Conservation (phyloP, 35 echinoderm and acorn worm species). For the Lytechinus variegatus region DNA sequence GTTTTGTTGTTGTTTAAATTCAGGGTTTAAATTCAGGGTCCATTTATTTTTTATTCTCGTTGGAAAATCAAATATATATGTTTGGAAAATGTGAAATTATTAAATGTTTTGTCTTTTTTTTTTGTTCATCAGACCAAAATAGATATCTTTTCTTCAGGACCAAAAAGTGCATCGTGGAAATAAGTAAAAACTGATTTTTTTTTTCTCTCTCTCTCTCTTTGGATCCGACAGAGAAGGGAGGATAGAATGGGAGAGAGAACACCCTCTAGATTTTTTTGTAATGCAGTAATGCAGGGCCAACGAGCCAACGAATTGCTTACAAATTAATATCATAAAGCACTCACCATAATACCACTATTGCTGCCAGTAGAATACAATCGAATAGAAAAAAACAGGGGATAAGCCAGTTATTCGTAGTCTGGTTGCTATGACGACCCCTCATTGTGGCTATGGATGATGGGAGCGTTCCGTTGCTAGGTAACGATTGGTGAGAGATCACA, state of each 20-base stretch:
- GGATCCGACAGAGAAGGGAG: not conserved
- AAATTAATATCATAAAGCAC: not conserved
- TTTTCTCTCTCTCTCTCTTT: too few species aligned
- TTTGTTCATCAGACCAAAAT: too few species aligned
- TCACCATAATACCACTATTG: conserved; percentile 54
- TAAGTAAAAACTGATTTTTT: too few species aligned
- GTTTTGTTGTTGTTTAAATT: too few species aligned
- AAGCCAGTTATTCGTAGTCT: conserved; percentile 53
- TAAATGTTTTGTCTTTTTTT: too few species aligned
- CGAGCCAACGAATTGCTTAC: not conserved
- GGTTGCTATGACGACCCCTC: conserved; percentile 42
- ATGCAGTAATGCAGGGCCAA: not conserved
- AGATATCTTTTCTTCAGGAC: too few species aligned
- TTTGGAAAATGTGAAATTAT: too few species aligned
- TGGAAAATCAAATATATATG: too few species aligned
- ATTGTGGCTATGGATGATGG: conserved; percentile 33
- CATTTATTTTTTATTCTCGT: too few species aligned
- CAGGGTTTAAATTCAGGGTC: too few species aligned
- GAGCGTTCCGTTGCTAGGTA: conserved; percentile 36
- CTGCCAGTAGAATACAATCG: conserved; percentile 53
- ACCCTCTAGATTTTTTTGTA: not conserved
- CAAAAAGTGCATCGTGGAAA: too few species aligned
- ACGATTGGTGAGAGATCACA: not conserved
- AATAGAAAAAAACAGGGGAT: conserved; percentile 64
- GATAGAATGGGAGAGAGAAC: not conserved